Evolutionary conservation across 2,888 invertebrate species (phyloP).

Genomic region (Cephus runcator): DNA sequence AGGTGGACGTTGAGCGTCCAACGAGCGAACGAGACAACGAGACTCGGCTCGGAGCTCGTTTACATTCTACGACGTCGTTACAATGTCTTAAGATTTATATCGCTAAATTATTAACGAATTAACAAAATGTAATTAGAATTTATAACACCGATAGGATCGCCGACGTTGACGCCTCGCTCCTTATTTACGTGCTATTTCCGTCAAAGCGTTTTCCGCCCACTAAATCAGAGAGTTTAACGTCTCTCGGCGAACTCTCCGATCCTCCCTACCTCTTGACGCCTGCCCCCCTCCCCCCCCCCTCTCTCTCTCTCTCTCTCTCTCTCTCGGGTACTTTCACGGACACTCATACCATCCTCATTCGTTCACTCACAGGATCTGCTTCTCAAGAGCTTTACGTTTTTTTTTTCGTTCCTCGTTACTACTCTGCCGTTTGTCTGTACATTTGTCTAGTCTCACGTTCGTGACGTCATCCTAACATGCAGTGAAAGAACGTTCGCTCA

Average conservation of each 20-base stretch:
- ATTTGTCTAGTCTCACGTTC: no score
- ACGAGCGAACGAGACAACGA: not conserved
- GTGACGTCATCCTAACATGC: no score
- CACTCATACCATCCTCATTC: no score
- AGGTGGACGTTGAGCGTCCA: not conserved
- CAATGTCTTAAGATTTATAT: conserved; percentile 29
- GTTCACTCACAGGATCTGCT: no score
- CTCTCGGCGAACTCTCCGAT: conserved; percentile 48
- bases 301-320: conserved; percentile 15
- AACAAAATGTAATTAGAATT: conserved; percentile 40
- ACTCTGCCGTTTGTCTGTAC: no score
- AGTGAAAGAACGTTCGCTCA: no score
- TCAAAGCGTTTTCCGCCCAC: conserved; percentile 41
- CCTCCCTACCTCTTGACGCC: conserved; percentile 12
- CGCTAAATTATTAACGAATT: conserved; percentile 40
- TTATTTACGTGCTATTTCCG: conserved; percentile 22
- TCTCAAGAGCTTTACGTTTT: no score
- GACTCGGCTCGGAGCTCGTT: conserved; percentile 22
- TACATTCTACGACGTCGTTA: conserved; percentile 43
- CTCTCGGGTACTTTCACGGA: no score
- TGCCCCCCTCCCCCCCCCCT: conserved; percentile 8
- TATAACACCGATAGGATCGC: conserved; percentile 25
- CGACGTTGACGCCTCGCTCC: conserved; percentile 20
- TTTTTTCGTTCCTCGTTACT: no score
- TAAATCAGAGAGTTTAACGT: conserved; percentile 68